These are phyloP conservation scores for Phalloptychus januarius DNA, from an alignment of 2,797 vertebrate genomes.

Conservation along the genomic window DNA sequence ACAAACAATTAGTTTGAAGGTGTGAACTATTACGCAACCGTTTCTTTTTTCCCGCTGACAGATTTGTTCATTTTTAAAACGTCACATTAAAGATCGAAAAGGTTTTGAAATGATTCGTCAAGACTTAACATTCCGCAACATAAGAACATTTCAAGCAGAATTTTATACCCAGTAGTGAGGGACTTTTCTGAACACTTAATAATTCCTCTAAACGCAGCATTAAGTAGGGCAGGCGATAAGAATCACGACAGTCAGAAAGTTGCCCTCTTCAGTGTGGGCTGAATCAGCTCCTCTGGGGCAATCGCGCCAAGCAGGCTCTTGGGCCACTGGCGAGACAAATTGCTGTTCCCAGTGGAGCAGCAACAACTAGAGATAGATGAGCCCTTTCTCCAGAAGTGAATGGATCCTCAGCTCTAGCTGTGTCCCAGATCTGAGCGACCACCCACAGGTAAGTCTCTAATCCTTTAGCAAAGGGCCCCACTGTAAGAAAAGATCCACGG, in stretches of 20 bases:
- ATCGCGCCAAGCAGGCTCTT: constrained; percentile 60
- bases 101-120: background rate
- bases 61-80: background rate
- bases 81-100: background rate
- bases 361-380: constrained; percentile 70
- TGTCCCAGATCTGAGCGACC: constrained; percentile 69
- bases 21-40: background rate
- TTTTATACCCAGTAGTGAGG: constrained; percentile 16
- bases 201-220: constrained; percentile 21
- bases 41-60: background rate
- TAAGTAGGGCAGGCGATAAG: constrained; percentile 38
- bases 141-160: background rate
- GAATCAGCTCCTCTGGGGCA: constrained; percentile 67
- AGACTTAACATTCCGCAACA: background rate
- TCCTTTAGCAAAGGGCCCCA: constrained; percentile 58
- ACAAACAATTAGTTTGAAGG: background rate
- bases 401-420: constrained; percentile 57
- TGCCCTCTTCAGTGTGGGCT: constrained; percentile 56
- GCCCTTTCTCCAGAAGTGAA: constrained; percentile 68
- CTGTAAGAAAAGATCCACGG: constrained; percentile 54
- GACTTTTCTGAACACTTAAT: constrained; percentile 28
- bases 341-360: constrained; percentile 62
- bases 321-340: constrained; percentile 69
- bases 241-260: constrained; percentile 50
- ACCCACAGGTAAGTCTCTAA: constrained; percentile 71